Evolutionary conservation across 2,888 invertebrate species (phyloP).

Genomic region (Odontocolon sp.): DNA sequence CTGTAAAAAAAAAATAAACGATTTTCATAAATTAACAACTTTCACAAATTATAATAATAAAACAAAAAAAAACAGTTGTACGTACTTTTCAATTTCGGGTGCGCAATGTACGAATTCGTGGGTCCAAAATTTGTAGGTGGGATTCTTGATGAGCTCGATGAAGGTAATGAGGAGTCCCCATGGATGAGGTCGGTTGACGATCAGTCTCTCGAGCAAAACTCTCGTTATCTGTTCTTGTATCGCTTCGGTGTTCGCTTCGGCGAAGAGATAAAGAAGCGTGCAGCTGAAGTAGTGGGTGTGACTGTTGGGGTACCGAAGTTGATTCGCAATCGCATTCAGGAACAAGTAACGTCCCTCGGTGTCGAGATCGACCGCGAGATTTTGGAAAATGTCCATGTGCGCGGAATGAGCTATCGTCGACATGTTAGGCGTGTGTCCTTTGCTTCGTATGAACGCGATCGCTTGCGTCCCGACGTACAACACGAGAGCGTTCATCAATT

Average conservation of each 20-base stretch:
- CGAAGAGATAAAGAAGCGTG: constrained; percentile 97
- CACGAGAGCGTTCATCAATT: constrained; percentile 97
- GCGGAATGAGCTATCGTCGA: constrained; percentile 99
- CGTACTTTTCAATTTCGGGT: constrained; percentile 99
- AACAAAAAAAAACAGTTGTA: constrained; percentile 15
- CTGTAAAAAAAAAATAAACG: constrained; percentile 34
- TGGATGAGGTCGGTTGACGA: constrained; percentile 99
- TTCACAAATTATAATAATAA: constrained; percentile 15
- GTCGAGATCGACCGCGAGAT: constrained; percentile 98
- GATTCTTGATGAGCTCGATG: constrained; percentile 99
- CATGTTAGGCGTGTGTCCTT: constrained; percentile 96
- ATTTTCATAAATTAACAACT: constrained; percentile 13
- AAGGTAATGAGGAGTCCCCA: constrained; percentile 99
- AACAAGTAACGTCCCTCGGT: constrained; percentile 99
- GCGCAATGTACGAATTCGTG: constrained; percentile 99
- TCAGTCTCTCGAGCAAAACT: constrained; percentile 96
- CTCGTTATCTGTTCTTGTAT: constrained; percentile 99
- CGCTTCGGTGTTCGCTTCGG: constrained; percentile 97
- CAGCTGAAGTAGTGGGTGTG: constrained; percentile 99
- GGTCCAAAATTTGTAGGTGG: constrained; percentile 98
- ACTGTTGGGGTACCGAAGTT: constrained; percentile 98
- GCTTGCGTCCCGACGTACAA: constrained; percentile 99
- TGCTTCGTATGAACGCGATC: constrained; percentile 93
- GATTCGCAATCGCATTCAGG: constrained; percentile 99
- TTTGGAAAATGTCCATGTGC: constrained; percentile 99